phyloP scores from a whole-genome alignment of 1,140 invertebrate genomes.

The Zophobas morio region DNA sequence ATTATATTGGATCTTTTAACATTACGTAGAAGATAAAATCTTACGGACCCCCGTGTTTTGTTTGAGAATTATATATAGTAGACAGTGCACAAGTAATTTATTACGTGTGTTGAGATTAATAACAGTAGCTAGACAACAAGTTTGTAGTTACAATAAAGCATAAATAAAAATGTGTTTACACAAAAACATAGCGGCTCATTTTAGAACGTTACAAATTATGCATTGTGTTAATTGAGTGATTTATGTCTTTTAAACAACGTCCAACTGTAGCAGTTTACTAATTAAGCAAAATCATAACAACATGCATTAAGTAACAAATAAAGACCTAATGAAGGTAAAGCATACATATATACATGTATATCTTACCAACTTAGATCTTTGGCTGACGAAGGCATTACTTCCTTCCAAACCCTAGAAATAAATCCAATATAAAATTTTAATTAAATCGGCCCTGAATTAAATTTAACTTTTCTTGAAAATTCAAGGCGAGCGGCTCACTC shows the following conservation, averaged over 20 bases:
- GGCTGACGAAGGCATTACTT: slow-evolving; percentile 67
- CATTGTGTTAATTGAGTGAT: slow-evolving; percentile 30
- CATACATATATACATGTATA: slow-evolving; percentile 66
- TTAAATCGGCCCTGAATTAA: slow-evolving; percentile 13
- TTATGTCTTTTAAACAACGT: slow-evolving; percentile 41
- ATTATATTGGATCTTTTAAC: slow-evolving; percentile 11
- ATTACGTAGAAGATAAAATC: slow-evolving; percentile 32
- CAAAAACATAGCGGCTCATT: slow-evolving; percentile 24
- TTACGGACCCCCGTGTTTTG: not conserved
- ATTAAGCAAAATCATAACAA: slow-evolving; percentile 30
- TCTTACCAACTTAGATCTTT: slow-evolving; percentile 69
- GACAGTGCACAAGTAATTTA: slow-evolving; percentile 22
- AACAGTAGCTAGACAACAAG: slow-evolving; percentile 25
- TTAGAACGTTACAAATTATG: slow-evolving; percentile 27
- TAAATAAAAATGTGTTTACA: slow-evolving; percentile 33
- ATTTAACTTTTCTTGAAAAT: slow-evolving; percentile 17
- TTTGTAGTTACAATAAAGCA: slow-evolving; percentile 34
- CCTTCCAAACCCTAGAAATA: slow-evolving; percentile 67
- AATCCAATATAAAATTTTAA: slow-evolving; percentile 49
- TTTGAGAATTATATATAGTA: slow-evolving; percentile 26
- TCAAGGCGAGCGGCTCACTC: slow-evolving; percentile 1
- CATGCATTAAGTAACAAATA: slow-evolving; percentile 49
- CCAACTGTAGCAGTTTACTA: slow-evolving; percentile 31
- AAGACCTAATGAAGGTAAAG: slow-evolving; percentile 64
- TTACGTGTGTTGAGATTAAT: slow-evolving; percentile 24